Evolutionary conservation across 2,113 vertebrate species (phyloP).

Genomic region (Lagenorhynchus albirostris): DNA sequence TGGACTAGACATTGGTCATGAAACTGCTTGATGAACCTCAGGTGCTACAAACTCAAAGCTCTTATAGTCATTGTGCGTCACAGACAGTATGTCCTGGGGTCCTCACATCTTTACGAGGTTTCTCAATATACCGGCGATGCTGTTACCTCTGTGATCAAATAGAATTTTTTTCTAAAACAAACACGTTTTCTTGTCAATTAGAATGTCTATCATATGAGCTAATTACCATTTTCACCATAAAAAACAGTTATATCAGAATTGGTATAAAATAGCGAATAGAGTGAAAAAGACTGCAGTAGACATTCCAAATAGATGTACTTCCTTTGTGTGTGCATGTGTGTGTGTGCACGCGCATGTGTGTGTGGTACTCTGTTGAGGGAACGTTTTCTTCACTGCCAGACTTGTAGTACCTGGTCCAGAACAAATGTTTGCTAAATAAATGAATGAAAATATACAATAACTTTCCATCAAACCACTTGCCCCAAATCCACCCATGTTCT

Average conservation of each 20-base stretch:
- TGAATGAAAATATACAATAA: constrained; percentile 33
- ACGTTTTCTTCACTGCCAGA: not conserved
- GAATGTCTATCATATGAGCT: not conserved
- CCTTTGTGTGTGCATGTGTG: not conserved
- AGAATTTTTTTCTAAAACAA: not conserved
- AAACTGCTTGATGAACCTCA: not conserved
- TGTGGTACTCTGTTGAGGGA: not conserved
- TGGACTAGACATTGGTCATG: not conserved
- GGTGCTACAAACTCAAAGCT: not conserved
- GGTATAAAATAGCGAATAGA: not conserved
- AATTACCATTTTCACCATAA: not conserved
- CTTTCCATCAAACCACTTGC: not conserved
- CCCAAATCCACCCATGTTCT: not conserved
- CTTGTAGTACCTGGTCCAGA: not conserved
- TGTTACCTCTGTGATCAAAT: not conserved
- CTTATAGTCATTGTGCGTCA: not conserved
- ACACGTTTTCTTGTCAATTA: not conserved
- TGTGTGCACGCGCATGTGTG: not conserved
- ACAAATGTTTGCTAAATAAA: constrained; percentile 3
- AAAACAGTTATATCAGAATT: not conserved
- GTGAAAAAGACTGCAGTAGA: not conserved
- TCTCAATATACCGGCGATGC: not conserved
- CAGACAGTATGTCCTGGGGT: not conserved
- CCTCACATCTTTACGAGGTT: not conserved
- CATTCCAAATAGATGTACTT: not conserved